Evolutionary conservation across 2,888 invertebrate species (phyloP).

Genomic region (Schizotus pectinicornis): DNA sequence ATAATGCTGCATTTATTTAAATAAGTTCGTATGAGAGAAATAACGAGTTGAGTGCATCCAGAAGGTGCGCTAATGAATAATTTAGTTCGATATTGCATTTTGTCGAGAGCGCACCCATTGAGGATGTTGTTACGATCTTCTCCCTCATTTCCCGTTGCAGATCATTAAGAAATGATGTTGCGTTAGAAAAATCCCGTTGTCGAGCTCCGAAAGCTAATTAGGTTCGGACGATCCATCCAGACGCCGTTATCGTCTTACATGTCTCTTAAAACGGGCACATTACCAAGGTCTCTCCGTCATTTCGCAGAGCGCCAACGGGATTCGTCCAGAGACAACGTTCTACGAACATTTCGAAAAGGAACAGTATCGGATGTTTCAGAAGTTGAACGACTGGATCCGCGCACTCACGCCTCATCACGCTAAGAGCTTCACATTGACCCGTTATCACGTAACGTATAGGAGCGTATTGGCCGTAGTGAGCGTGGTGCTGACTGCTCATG

Average conservation of each 20-base stretch:
- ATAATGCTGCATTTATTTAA: no score
- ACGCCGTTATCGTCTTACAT: conserved; percentile 34
- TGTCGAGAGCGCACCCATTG: no score
- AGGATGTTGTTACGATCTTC: no score
- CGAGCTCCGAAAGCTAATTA: conserved; percentile 25
- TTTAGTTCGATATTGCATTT: no score
- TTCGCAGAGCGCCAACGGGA: conserved; percentile 8
- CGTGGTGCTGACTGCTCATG: no score
- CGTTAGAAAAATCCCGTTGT: background rate
- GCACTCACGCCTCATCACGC: conserved; percentile 31
- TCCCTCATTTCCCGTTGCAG: background rate
- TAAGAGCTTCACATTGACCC: conserved; percentile 28
- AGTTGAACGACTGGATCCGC: conserved; percentile 28
- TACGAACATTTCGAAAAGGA: conserved; percentile 27
- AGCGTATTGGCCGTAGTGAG: no score
- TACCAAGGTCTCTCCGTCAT: conserved; percentile 30
- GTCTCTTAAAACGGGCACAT: conserved; percentile 30
- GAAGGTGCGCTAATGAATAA: no score
- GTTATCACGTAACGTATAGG: conserved; percentile 28
- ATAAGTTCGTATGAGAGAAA: no score
- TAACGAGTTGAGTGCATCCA: no score
- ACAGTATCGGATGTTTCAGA: conserved; percentile 27
- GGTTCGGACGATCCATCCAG: conserved; percentile 32
- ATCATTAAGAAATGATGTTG: background rate
- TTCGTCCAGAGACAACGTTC: conserved; percentile 17